phyloP scores from a whole-genome alignment of 1,140 invertebrate genomes.

The Drosophila seguyi region DNA sequence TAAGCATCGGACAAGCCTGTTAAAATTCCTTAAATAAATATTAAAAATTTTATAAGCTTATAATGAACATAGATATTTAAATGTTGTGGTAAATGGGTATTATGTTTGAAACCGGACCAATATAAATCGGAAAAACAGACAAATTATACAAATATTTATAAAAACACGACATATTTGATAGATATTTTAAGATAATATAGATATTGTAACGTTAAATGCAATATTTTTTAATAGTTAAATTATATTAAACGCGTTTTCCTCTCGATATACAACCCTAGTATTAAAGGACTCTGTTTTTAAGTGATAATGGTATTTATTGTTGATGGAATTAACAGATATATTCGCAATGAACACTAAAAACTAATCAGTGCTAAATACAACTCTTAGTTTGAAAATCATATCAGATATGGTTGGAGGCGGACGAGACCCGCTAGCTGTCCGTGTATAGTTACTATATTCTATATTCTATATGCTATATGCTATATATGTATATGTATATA shows the following conservation, averaged over 20 bases:
- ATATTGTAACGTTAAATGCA: too few relatives aligned
- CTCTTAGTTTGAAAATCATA: slow-evolving; percentile 57
- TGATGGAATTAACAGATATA: slow-evolving; percentile 30
- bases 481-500: slow-evolving; percentile 33
- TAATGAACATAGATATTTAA: neutral
- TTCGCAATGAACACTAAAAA: slow-evolving; percentile 57
- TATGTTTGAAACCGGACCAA: neutral
- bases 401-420: slow-evolving; percentile 45
- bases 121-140: neutral
- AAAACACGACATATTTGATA: neutral
- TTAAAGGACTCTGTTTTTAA: slow-evolving; percentile 20
- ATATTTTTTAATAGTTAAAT: neutral
- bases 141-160: neutral
- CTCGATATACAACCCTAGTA: neutral
- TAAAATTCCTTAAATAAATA: neutral
- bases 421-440: slow-evolving; percentile 55
- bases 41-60: neutral
- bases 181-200: too few relatives aligned
- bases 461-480: slow-evolving; percentile 10
- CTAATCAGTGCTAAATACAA: slow-evolving; percentile 84
- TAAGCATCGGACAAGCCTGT: neutral
- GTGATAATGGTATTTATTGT: slow-evolving; percentile 42
- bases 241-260: too few relatives aligned
- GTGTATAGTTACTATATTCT: slow-evolving; percentile 22
- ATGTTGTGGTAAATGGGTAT: neutral